These are phyloP conservation scores for Patagioenas fasciata DNA, from an alignment of 2,113 vertebrate genomes.

Conservation along the genomic window DNA sequence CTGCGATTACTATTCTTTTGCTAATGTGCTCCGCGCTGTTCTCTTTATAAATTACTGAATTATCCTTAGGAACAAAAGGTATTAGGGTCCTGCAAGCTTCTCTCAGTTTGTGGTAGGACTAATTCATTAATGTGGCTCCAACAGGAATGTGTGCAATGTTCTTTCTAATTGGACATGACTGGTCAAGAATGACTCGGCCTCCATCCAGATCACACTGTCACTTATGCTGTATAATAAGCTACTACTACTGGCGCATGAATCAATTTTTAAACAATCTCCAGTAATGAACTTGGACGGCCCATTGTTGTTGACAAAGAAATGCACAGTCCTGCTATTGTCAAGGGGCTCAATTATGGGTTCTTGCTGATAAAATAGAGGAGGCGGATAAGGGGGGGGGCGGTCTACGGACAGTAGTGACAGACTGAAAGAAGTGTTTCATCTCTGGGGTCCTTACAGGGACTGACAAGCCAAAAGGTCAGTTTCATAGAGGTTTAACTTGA, in stretches of 20 bases:
- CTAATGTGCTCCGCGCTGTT: conserved; percentile 58
- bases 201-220: conserved; percentile 78
- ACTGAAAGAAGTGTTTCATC: conserved; percentile 66
- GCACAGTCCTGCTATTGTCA: conserved; percentile 75
- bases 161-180: conserved; percentile 83
- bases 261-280: conserved; percentile 75
- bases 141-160: conserved; percentile 74
- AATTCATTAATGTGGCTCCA: conserved; percentile 83
- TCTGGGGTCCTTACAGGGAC: conserved; percentile 39
- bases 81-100: conserved; percentile 73
- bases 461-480: conserved; percentile 59
- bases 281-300: conserved; percentile 83
- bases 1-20: not conserved
- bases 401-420: conserved; percentile 45
- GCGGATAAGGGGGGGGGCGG: not conserved
- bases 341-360: conserved; percentile 73
- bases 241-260: conserved; percentile 76
- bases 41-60: conserved; percentile 77
- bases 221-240: conserved; percentile 80
- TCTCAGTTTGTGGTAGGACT: conserved; percentile 82
- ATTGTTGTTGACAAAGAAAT: conserved; percentile 74
- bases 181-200: conserved; percentile 76
- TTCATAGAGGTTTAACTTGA: conserved; percentile 43
- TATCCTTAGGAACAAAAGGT: conserved; percentile 77
- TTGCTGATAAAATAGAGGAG: conserved; percentile 66